Percentiles rank a stretch among this genome's conserved stretches.
Evolutionary conservation across 2,888 invertebrate species (phyloP).

Genomic region (Idaea aversata): DNA sequence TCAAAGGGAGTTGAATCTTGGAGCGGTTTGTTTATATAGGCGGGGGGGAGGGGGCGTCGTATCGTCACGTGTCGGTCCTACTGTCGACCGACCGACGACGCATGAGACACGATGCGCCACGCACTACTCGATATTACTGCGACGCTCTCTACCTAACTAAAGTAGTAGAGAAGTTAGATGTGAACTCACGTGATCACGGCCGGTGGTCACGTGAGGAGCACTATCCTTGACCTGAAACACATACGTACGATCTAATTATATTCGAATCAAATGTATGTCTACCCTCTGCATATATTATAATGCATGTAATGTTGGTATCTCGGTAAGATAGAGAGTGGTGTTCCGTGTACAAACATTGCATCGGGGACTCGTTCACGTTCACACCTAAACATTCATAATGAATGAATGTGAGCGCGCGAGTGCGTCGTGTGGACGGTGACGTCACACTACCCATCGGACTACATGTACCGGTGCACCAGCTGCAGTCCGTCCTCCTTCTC

Average conservation of each 20-base stretch:
- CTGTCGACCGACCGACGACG: no score
- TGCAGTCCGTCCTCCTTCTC: no score
- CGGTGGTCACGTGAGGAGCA: no score
- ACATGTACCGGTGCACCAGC: no score
- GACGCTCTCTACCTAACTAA: no score
- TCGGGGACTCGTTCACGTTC: slow-evolving; percentile 55
- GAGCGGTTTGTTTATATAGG: slow-evolving; percentile 17
- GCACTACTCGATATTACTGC: no score
- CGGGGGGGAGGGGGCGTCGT: background rate
- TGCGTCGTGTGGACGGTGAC: background rate
- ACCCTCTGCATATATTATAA: slow-evolving; percentile 12
- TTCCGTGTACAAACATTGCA: slow-evolving; percentile 45
- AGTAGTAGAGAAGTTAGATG: no score
- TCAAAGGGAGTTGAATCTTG: slow-evolving; percentile 20
- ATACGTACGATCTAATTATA: background rate
- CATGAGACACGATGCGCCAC: no score
- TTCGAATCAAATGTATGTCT: background rate
- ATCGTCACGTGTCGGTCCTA: no score
- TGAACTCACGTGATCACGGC: no score
- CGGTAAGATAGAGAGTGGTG: slow-evolving; percentile 33
- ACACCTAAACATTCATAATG: slow-evolving; percentile 59
- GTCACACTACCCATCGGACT: no score
- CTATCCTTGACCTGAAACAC: no score
- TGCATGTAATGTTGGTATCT: slow-evolving; percentile 15
- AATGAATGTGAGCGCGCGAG: slow-evolving; percentile 34